Evolutionary conservation across 2,797 vertebrate species (phyloP), one percentile per base, ranked within the genome.

Genomic region (Phalanger gymnotis): DNA sequence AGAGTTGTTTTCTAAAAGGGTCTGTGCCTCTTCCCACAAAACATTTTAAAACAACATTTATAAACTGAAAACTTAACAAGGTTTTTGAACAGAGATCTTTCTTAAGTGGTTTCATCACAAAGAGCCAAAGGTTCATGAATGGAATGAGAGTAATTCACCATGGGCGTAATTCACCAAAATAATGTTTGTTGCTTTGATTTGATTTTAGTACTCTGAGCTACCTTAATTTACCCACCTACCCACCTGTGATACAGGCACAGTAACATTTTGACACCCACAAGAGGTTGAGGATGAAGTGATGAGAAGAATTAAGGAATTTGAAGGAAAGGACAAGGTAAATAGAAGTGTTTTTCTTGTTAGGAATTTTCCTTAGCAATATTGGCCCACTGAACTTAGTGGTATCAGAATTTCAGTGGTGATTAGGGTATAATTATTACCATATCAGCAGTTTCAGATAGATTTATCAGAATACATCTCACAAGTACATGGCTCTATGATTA

Each of bases 1-100:
- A 97, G 56, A 95, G 90, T 54, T 96, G 53, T 92, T 96, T 93
- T 94, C 94, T 51, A 94, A n/a, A 93, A 93, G n/a, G n/a, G 31
- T 13, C 57, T 90, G 10, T 54, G n/a, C 91, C 90, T 94, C 52
- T 96, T 40, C 90, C 51, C 16, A 94, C 14, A 92, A 94, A 95
- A 93, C 61, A 55, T 94, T 92, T 94, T 28, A 31, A 54, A 87
- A 55, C 54, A 92, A 89, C 10, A 92, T 90, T 53, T 90, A 93
- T 90, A 94, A 92, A 34, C 0, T 56, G 81, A 27, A 92, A 87
- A 92, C 52, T 94, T 96, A 96, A 93, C 61, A 91, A 94, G 51
- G 73, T 54, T 95, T 95, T 90, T 81, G 56, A 96, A 94, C 73
- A 96, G 73, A n/a, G 53, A 54, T 40, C 54, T 47, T 91, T 53